phyloP scores from a whole-genome alignment of 2,797 vertebrate species.

The Sebastes kiyomatsui region DNA sequence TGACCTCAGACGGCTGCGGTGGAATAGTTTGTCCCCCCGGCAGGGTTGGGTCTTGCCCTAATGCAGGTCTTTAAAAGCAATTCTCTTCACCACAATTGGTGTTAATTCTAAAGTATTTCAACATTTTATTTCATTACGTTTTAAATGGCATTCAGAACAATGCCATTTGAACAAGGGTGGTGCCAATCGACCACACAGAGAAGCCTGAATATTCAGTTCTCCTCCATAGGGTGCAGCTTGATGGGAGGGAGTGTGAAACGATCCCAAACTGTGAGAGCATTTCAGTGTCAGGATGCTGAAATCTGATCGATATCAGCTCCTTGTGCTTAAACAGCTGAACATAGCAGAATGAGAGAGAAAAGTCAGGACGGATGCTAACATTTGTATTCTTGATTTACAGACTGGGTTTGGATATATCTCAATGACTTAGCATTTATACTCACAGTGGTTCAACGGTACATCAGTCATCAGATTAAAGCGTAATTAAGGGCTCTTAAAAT shows the following conservation, averaged over 20 bases:
- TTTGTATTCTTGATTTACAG: background rate
- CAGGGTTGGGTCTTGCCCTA: background rate
- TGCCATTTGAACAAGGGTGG: background rate
- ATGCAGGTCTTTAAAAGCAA: background rate
- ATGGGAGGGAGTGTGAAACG: background rate
- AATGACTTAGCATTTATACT: background rate
- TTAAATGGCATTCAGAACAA: background rate
- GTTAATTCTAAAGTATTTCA: background rate
- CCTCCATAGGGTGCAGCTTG: background rate
- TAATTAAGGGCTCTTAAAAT: background rate
- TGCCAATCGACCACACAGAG: background rate
- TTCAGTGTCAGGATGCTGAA: background rate
- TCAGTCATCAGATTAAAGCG: background rate
- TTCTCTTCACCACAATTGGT: background rate
- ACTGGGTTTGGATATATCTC: background rate
- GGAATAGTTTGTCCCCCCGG: background rate
- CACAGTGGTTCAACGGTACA: background rate
- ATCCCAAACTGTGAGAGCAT: background rate
- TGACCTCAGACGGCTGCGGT: background rate
- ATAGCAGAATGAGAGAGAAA: background rate
- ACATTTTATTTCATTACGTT: background rate
- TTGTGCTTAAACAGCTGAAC: background rate
- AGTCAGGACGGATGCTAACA: background rate
- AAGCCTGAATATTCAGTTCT: background rate
- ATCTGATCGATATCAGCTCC: background rate